phyloP scores from a whole-genome alignment of 2,113 vertebrate genomes.

The Gallinago jamesoni region DNA sequence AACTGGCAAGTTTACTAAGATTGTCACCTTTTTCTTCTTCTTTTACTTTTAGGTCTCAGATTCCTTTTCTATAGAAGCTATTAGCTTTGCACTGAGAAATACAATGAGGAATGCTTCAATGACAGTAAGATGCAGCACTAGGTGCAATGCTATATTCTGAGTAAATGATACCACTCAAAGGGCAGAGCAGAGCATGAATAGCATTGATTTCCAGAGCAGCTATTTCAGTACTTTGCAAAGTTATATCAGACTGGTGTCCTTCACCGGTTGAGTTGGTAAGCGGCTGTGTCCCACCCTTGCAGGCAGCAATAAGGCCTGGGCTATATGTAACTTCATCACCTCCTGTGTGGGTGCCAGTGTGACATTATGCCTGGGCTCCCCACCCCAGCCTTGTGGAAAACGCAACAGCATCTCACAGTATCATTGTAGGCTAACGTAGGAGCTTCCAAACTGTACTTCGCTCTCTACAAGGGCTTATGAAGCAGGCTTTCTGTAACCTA shows the following conservation, averaged over 20 bases:
- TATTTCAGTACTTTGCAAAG: slow-evolving; percentile 33
- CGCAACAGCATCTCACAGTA: not conserved
- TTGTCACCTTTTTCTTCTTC: not conserved
- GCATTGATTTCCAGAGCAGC: slow-evolving; percentile 46
- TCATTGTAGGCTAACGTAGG: not conserved
- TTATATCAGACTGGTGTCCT: slow-evolving; percentile 5
- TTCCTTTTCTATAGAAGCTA: slow-evolving; percentile 12
- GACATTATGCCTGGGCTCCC: not conserved
- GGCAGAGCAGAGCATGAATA: slow-evolving; percentile 32
- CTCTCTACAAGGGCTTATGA: not conserved
- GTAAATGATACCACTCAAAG: slow-evolving; percentile 62
- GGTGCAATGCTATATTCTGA: slow-evolving; percentile 34
- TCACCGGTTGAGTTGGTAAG: not conserved
- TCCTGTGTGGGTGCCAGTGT: not conserved
- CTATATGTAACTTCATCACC: not conserved
- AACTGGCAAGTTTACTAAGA: not conserved
- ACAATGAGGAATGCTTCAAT: slow-evolving; percentile 45
- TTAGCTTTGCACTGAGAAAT: slow-evolving; percentile 34
- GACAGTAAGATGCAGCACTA: slow-evolving; percentile 44
- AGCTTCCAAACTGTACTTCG: not conserved
- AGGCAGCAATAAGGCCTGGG: not conserved
- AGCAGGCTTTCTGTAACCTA: not conserved
- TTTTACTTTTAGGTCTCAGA: not conserved
- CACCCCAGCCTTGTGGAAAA: not conserved
- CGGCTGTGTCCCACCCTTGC: not conserved